These are phyloP conservation scores for Solen grandis DNA, from an alignment of 1,140 invertebrate species.

Conservation along the genomic window DNA sequence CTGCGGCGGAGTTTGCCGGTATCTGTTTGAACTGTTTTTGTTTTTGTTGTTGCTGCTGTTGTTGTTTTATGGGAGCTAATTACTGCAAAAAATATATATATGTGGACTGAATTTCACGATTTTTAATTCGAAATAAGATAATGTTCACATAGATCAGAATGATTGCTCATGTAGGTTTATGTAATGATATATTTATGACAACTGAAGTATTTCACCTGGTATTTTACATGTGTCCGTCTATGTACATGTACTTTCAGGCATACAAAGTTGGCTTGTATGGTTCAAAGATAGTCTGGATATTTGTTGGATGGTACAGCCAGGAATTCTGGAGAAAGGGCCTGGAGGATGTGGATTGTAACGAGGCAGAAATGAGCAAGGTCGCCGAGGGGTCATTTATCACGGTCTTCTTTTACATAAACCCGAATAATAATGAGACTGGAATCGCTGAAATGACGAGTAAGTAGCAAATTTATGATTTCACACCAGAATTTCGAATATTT, in stretches of 20 bases:
- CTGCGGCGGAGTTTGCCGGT: too few relatives aligned
- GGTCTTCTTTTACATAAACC: slow-evolving; percentile 87
- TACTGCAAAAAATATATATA: not conserved
- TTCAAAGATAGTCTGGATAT: slow-evolving; percentile 98
- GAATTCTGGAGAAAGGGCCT: slow-evolving; percentile 93
- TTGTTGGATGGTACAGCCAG: slow-evolving; percentile 99
- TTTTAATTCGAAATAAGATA: not conserved
- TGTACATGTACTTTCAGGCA: slow-evolving; percentile 71
- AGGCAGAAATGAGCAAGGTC: slow-evolving; percentile 92
- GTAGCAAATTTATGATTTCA: too few relatives aligned
- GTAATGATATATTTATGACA: too few relatives aligned
- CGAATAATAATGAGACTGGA: slow-evolving; percentile 15
- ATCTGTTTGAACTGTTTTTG: too few relatives aligned
- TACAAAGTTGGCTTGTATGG: slow-evolving; percentile 96
- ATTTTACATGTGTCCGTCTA: not conserved
- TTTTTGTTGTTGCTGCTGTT: too few relatives aligned
- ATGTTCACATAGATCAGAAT: not conserved
- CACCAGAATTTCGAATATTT: too few relatives aligned
- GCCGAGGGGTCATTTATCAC: slow-evolving; percentile 98
- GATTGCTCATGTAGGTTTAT: too few relatives aligned
- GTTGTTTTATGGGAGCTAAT: not conserved
- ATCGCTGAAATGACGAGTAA: slow-evolving; percentile 39
- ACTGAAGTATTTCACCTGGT: not conserved
- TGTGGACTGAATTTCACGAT: not conserved
- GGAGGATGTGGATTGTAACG: slow-evolving; percentile 93